Conservation (phyloP, 2,113 vertebrate species). For the Tenebrosternarchus preto region DNA sequence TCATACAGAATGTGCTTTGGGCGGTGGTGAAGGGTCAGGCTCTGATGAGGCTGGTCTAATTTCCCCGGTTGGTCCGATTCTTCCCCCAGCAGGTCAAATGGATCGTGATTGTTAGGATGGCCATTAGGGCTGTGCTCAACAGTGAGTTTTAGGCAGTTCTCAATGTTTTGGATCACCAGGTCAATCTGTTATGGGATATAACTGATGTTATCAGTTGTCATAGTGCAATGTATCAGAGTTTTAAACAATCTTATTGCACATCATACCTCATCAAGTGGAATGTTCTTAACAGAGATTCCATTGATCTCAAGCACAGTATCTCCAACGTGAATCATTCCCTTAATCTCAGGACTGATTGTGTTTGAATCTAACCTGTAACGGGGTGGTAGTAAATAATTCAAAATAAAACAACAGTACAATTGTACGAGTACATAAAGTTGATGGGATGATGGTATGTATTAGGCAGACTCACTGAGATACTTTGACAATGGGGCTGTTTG, state of each 20-base stretch:
- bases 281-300: constrained; percentile 83
- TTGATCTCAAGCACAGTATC: constrained; percentile 93
- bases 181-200: constrained; percentile 76
- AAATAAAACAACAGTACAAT: not conserved
- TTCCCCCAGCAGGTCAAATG: constrained; percentile 55
- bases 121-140: constrained; percentile 87
- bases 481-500: constrained; percentile 78
- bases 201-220: not conserved
- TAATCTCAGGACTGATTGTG: constrained; percentile 83
- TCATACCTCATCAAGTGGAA: constrained; percentile 85
- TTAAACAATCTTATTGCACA: not conserved
- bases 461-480: constrained; percentile 83
- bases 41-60: constrained; percentile 61
- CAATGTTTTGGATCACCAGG: constrained; percentile 86
- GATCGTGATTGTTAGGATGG: constrained; percentile 10
- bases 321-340: constrained; percentile 86
- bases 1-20: constrained; percentile 78
- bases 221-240: not conserved
- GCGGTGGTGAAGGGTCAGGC: constrained; percentile 63
- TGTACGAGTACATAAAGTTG: too few relatives aligned
- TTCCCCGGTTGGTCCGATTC: constrained; percentile 61
- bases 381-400: not conserved
- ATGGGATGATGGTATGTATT: not conserved
- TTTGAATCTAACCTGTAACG: constrained; percentile 77
- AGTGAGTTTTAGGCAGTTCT: constrained; percentile 88